Conservation (phyloP, 2,113 vertebrate species). For the Canis aureus region DNA sequence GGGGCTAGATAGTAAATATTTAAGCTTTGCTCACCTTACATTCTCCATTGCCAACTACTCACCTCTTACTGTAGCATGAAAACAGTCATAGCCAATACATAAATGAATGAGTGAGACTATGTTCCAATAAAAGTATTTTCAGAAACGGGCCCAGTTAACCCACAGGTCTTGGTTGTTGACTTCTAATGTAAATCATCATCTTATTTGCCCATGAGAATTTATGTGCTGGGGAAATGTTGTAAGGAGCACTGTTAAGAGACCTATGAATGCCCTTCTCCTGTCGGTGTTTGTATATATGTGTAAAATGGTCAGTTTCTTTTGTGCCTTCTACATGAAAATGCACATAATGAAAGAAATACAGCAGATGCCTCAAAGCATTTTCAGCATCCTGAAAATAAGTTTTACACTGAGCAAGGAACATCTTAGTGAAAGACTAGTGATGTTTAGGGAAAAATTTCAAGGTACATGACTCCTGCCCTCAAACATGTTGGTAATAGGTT, state of each 20-base stretch:
- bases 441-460: conserved; percentile 55
- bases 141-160: background rate
- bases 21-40: background rate
- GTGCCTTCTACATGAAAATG: conserved; percentile 26
- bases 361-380: conserved; percentile 9
- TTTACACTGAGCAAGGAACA: conserved; percentile 10
- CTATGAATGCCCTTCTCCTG: background rate
- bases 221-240: background rate
- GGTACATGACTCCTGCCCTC: background rate
- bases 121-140: background rate
- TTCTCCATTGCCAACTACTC: background rate
- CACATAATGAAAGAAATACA: background rate
- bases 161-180: background rate
- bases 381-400: background rate
- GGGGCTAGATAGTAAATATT: background rate
- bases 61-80: background rate
- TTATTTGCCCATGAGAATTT: conserved; percentile 8
- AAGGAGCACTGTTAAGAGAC: background rate
- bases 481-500: conserved; percentile 54
- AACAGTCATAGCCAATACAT: background rate
- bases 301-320: background rate
- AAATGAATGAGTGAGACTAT: background rate
- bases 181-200: background rate
- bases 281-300: background rate
- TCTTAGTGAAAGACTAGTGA: conserved; percentile 34